Evolutionary conservation across 2,888 invertebrate genomes (phyloP), one percentile per base, ranked within the genome.

Genomic region (Brenthis hecate): DNA sequence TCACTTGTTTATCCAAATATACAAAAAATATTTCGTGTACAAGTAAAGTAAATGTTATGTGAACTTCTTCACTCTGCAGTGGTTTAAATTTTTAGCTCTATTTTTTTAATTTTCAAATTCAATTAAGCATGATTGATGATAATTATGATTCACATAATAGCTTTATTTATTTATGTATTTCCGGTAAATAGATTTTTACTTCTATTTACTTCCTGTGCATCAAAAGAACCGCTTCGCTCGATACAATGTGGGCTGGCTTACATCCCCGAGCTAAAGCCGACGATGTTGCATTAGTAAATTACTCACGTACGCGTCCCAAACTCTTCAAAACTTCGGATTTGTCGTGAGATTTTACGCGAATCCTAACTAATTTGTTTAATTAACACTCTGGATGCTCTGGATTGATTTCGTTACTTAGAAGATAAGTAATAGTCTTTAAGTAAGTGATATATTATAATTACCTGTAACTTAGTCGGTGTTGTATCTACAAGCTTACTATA

Each of bases 221-320:
- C 55, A 5, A 53, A 14, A 11, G 43, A 51, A 54, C n/a, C 69
- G 71, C 69, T 75, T 56, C 77, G 74, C 73, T 72, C 58, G 56
- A 23, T 61, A 72, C 69, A 61, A 58, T 76, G 43, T 28, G 32
- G 58, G 56, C 6, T 50, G 6, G 16, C 62, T 60, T 68, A 51
- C 85, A 85, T 86, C 85, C 81, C 80, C 78, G 81, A 79, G 80
- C 81, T 81, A 81, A 82, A 82, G 82, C 81, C 83, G 84, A 81
- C 84, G 82, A 75, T 75, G 78, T 81, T 89, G 89, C 92, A 92
- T 92, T 92, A 92, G 92, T 88, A 92, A 91, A 91, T 92, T 90
- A 88, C 89, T 89, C 91, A 89, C 91, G 91, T 90, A 79, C 86
- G 77, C 81, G 80, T 82, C 82, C 83, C 84, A 81, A 85, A 85